Base-by-base conservation (phyloP, 2,797 vertebrate species). In the Silurus aristotelis region DNA sequence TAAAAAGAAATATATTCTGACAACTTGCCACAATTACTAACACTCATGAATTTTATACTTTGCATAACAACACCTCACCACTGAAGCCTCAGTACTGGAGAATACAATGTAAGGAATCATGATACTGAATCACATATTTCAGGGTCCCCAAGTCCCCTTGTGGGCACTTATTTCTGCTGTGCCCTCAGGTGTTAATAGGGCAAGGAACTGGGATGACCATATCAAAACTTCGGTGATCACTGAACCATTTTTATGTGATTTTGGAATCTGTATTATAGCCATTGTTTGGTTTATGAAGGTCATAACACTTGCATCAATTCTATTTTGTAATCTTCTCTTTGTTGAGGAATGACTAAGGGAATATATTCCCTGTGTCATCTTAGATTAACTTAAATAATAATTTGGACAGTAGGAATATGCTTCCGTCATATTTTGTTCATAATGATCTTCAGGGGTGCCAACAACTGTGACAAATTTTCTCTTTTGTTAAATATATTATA, bases 261-360 rank as follows among this genome's bases (percentile, higher is more conserved):
- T 61, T 61, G 20, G 5, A 22, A 31, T 1, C 14, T 7, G 12
- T 61, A 61, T 78, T 78, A 78, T 43, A 78, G 58, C 58, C 20
- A 43, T 78, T 61, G 76, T 1, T 5, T 22, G 12, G 61, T 22
- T 78, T 78, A 78, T 78, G 12, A 76, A 43, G 20, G 58, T 61
- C 20, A 78, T 61, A 61, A 78, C 31, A 78, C 6, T 13, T 78
- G 58, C 20, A 14, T 61, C 31, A 61, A 38, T 61, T 78, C 10
- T 43, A 78, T 78, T 78, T 6, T 43, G 76, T 63, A 78, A 78
- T 78, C 15, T 77, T 77, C 25, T 58, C 56, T 5, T 38, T 78
- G 76, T 78, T 46, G 31, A 61, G 63, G 31, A 78, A 78, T 78
- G 56, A 78, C 31, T 78, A 61, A n/a, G 31, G 10, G 17, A 43